Percentiles rank a stretch among this genome's conserved stretches.
Conservation (phyloP, 2,888 invertebrate species). For the Cheiracanthium punctorium region DNA sequence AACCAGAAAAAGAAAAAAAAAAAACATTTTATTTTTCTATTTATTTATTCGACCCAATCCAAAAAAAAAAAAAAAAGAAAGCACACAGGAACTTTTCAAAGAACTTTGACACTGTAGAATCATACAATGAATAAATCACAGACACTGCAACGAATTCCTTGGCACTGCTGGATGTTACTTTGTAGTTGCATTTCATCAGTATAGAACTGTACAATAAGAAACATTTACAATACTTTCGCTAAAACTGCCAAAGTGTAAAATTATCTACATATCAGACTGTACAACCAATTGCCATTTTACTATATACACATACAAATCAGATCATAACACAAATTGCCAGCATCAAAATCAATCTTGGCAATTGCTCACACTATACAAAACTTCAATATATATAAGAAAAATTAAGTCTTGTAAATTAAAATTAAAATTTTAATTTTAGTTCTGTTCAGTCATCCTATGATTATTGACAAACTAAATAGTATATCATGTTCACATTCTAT, state of each 20-base stretch:
- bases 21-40: background rate
- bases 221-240: conserved; percentile 52
- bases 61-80: conserved; percentile 61
- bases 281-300: conserved; percentile 38
- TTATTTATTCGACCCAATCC: conserved; percentile 47
- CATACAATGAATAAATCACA: conserved; percentile 65
- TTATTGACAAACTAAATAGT: too few relatives aligned
- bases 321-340: conserved; percentile 19
- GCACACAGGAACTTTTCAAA: conserved; percentile 68
- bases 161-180: conserved; percentile 68
- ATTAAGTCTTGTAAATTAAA: too few relatives aligned
- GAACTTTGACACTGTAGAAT: conserved; percentile 64
- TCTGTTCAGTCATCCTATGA: too few relatives aligned
- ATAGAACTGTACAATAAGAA: conserved; percentile 56
- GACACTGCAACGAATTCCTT: conserved; percentile 65
- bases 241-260: conserved; percentile 64
- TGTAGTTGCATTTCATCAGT: conserved; percentile 43
- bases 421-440: too few relatives aligned
- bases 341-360: background rate
- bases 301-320: conserved; percentile 64
- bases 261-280: conserved; percentile 62
- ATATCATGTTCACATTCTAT: too few relatives aligned
- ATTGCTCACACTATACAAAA: conserved; percentile 2
- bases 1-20: conserved; percentile 31
- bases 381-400: background rate